Evolutionary conservation across 1,140 invertebrate genomes (phyloP), one percentile per base, ranked within the genome.

Genomic region (Leptonema lineaticorne): DNA sequence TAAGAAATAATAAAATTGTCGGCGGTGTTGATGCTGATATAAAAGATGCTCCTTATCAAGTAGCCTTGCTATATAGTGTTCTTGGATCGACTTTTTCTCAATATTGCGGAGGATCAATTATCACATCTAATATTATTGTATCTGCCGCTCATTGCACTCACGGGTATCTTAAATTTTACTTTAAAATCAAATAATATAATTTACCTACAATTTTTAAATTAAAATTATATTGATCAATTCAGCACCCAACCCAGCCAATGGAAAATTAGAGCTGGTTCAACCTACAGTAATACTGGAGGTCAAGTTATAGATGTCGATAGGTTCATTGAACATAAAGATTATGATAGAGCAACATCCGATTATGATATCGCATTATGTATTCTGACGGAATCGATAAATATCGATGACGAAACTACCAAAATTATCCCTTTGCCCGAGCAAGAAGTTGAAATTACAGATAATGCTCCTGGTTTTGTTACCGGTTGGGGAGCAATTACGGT

Each of bases 121-220:
- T 87, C 28, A 81, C 81, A 41, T 76, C 82, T 63, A 76, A 78
- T 20, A 84, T 83, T 75, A 73, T 87, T 4, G 67, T 87, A n/a
- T 87, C 86, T 4, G 86, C 86, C 16, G 86, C 86, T 22, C 86
- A 87, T 74, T 87, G 86, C 75, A 81, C 85, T 27, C 69, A 74
- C n/a, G n/a, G n/a, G n/a, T n/a, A n/a, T n/a, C n/a, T n/a, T n/a
- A n/a, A n/a, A n/a, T 37, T 8, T 48, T n/a, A n/a, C n/a, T n/a
- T n/a, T n/a, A n/a, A n/a, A n/a, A 63, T 68, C 7, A 37, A 14
- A 70, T 57, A 70, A 69, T 63, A 28, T 45, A 5, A 2, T 85
- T 82, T 8, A 85, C 86, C 16, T 85, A 83, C 27, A 86, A 88
- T 74, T 88, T 86, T 18, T 11, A 24, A 18, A 14, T 11, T n/a